Conservation (phyloP, 2,797 vertebrate genomes). For the Pteropus rufus region DNA sequence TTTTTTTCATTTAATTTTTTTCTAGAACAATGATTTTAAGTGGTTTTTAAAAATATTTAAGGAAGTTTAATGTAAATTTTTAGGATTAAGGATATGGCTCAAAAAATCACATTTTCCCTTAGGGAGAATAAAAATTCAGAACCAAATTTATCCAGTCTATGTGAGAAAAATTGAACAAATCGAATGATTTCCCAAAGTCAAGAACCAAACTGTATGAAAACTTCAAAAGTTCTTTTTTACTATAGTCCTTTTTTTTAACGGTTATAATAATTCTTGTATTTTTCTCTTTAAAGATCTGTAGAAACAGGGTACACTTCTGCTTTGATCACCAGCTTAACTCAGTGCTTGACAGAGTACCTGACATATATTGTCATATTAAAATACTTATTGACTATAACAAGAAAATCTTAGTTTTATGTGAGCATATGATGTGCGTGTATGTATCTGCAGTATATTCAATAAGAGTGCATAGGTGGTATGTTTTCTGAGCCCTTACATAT, state of each 20-base stretch:
- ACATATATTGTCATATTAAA: background rate
- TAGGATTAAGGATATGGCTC: background rate
- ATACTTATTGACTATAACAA: background rate
- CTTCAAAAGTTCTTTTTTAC: background rate
- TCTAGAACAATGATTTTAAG: background rate
- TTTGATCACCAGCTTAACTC: background rate
- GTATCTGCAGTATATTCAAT: background rate
- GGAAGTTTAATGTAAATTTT: background rate
- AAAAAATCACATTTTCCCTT: background rate
- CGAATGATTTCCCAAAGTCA: background rate
- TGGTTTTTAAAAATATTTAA: background rate
- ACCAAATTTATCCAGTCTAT: background rate
- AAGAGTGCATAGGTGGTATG: background rate
- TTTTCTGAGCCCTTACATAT: background rate
- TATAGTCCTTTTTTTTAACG: background rate
- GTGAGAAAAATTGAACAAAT: background rate
- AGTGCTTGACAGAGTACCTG: background rate
- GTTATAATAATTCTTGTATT: background rate
- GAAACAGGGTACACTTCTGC: background rate
- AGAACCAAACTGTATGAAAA: background rate
- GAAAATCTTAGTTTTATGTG: background rate
- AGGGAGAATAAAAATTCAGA: background rate
- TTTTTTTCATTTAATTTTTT: background rate
- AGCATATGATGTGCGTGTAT: background rate
- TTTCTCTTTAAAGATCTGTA: background rate